phyloP scores from a whole-genome alignment of 2,888 invertebrate genomes.

The Orthosia gracilis region DNA sequence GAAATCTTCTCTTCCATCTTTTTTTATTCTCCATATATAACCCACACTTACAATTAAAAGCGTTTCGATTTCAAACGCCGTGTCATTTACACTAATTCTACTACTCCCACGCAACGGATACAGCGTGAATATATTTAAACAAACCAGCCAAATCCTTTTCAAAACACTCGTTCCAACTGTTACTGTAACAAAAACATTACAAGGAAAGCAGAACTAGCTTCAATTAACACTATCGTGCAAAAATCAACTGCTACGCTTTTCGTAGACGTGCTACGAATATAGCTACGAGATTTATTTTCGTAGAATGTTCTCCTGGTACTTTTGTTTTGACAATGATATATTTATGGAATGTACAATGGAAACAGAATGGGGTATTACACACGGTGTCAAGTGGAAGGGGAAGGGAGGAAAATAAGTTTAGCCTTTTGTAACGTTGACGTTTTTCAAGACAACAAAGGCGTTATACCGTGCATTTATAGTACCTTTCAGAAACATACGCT shows the following conservation, averaged over 20 bases:
- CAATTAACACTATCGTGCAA: conserved; percentile 59
- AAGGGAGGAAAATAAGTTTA: conserved; percentile 24
- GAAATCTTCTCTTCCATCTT: no score
- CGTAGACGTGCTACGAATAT: conserved; percentile 67
- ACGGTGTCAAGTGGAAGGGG: background rate
- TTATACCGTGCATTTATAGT: conserved; percentile 31
- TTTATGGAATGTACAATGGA: conserved; percentile 35
- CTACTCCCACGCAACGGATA: background rate
- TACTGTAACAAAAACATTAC: conserved; percentile 34
- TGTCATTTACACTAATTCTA: background rate
- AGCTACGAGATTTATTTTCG: conserved; percentile 46
- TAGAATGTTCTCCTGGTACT: conserved; percentile 39
- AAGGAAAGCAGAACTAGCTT: conserved; percentile 35
- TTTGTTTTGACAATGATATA: conserved; percentile 47
- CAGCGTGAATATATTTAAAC: background rate
- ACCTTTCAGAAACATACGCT: conserved; percentile 34
- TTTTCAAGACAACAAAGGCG: conserved; percentile 34
- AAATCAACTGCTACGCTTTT: conserved; percentile 65
- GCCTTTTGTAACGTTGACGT: conserved; percentile 32
- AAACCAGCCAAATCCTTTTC: background rate
- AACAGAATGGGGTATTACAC: conserved; percentile 26
- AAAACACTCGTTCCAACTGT: background rate
- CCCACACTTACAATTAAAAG: background rate
- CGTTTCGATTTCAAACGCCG: background rate
- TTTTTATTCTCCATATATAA: no score